Percentiles rank a stretch among this genome's conserved stretches.
Evolutionary conservation across 2,113 vertebrate genomes (phyloP).

Genomic region (Cromileptes altivelis): DNA sequence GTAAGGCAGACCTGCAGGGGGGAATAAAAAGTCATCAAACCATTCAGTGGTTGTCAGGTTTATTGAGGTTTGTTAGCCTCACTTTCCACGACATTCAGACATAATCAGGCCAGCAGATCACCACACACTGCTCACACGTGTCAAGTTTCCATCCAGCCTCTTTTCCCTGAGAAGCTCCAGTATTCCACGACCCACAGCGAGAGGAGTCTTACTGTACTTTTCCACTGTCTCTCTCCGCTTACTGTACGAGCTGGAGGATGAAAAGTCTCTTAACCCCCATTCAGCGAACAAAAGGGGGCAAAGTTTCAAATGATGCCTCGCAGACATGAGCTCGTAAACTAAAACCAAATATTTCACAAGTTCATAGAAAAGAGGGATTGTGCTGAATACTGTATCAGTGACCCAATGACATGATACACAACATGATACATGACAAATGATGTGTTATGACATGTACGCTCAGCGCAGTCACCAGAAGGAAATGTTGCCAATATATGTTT

Average conservation of each 20-base stretch:
- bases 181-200: background rate
- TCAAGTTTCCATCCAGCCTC: conserved; percentile 6
- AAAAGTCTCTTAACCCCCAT: conserved; percentile 21
- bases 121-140: background rate
- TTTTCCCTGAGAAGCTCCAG: background rate
- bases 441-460: background rate
- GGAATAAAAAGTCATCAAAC: background rate
- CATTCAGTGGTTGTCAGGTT: background rate
- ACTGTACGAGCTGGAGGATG: background rate
- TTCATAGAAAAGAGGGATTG: background rate
- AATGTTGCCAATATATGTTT: too few species aligned
- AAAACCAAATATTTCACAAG: conserved; percentile 5
- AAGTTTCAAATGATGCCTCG: background rate
- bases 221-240: conserved; percentile 20
- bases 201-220: background rate
- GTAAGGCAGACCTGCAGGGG: conserved; percentile 88
- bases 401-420: background rate
- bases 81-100: background rate
- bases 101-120: background rate
- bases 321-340: background rate
- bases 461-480: too few species aligned
- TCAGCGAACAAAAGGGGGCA: background rate
- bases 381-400: background rate
- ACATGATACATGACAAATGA: background rate
- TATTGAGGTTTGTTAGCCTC: background rate